Base-by-base conservation (phyloP, 2,797 vertebrate species). In the Thunnus albacares region DNA sequence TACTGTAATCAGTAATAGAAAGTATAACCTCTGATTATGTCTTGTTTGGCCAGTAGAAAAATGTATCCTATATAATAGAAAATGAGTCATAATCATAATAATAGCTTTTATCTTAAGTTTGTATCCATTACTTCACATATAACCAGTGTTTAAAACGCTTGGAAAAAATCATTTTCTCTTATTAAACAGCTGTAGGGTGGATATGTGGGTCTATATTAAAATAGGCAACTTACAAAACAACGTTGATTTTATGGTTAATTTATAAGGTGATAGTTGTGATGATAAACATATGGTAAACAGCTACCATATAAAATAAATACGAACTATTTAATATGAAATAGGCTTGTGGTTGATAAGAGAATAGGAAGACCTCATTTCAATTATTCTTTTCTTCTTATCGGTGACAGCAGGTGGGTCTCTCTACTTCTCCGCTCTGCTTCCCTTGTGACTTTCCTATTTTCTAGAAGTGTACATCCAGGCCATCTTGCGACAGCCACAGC, bases 401-500 rank as follows among this genome's bases (percentile, higher is more conserved):
- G 6, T 52, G 51, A 52, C 51, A 53, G 52, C 52, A 49, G 47
- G 47, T 49, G 47, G 3, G 41, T 43, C 12, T 38, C 30, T 33
- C 30, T 33, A 33, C 30, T 38, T 38, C 35, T 38, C 8, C 6
- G 28, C 22, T 30, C 8, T 14, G 38, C 9, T 4, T 28, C 56
- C 18, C 51, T n/a, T 18, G 51, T 22, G 75, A 57, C 45, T 71
- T n/a, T 18, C 18, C 45, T 45, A 12, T 67, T 38, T 73, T 66
- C 74, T 69, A 12, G 45, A 73, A 69, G 51, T 60, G 60, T 43
- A 6, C 74, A 38, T 24, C 3, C 80, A 41, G 81, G 86, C 86
- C 89, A 90, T 90, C 78, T 92, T 89, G 88, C 24, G 82, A 83
- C 90, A 79, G 82, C 75, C 79, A 0, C 79, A 38, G 83, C 73